Evolutionary conservation across 2,113 vertebrate genomes (phyloP), one percentile per base, ranked within the genome.

Genomic region (Sinocyclocheilus anshuiensis): DNA sequence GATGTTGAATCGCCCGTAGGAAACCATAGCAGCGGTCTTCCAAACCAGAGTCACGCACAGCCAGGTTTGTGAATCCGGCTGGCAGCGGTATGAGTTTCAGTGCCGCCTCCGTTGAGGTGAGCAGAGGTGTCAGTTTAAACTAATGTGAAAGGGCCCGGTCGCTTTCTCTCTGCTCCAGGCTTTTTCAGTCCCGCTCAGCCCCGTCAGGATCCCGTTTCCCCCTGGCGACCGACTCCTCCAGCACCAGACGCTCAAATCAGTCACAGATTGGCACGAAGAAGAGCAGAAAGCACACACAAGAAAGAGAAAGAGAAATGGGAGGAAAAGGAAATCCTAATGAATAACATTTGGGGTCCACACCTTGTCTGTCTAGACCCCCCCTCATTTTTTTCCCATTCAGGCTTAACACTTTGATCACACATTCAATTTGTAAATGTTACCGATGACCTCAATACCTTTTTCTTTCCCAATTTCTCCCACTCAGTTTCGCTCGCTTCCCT

Each of bases 181-280:
- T 77, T 59, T 87, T 82, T 86, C 65, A 42, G 42, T 42, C 8
- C 42, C 42, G 7, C 42, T 42, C 95, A 24, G 79, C 50, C 85
- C 86, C 77, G 61, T 39, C 94, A 94, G 95, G 92, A 96, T 96
- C 94, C 92, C 93, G 93, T 95, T 95, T 96, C 94, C 93, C 93
- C 92, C 89, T 84, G 91, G 94, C 95, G 96, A 94, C 91, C 92
- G 95, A 95, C 96, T 92, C 91, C 95, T 95, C 69, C 94, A 95
- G 96, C 94, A 95, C 94, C 95, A 95, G 94, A 94, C 94, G 83
- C 94, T 94, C 94, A 97, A 97, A 97, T 98, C 96, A 97, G 96
- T 97, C 96, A 96, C 96, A 96, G 96, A 94, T 95, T 96, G 94
- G 91, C 88, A 93, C 92, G 95, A 95, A 94, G 92, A 94, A 94